Conservation (phyloP, 2,888 invertebrate species). For the Tipula lateralis region DNA sequence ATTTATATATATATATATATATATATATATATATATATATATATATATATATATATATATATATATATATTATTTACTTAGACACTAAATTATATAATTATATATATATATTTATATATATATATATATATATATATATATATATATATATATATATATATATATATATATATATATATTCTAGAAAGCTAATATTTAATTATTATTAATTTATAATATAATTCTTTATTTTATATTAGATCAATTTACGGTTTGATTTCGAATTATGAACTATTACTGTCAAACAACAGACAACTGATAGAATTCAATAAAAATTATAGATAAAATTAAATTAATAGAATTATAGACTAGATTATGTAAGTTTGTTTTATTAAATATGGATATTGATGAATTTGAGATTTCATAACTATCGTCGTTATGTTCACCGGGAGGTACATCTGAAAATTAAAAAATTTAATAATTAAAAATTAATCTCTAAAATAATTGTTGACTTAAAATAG, state of each 20-base stretch:
- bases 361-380: background rate
- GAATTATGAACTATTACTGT: background rate
- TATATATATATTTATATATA: background rate
- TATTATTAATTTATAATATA: background rate
- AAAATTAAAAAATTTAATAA: slow-evolving; percentile 32
- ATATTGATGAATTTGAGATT: slow-evolving; percentile 12
- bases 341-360: background rate
- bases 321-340: background rate
- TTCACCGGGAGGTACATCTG: slow-evolving; percentile 39
- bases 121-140: slow-evolving; percentile 5
- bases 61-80: background rate
- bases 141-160: slow-evolving; percentile 5
- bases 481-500: too few relatives aligned
- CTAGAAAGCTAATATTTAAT: too few relatives aligned
- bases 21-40: background rate
- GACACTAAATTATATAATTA: background rate
- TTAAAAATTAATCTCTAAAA: too few relatives aligned
- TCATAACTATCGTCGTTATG: slow-evolving; percentile 39
- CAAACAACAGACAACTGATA: background rate
- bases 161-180: slow-evolving; percentile 12
- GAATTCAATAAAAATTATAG: background rate
- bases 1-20: background rate
- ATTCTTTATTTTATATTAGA: background rate
- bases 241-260: background rate
- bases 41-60: slow-evolving; percentile 5